Conservation (phyloP, 37 sponge, comb jelly and placozoan species). For the Dysidea cf. avara region DNA sequence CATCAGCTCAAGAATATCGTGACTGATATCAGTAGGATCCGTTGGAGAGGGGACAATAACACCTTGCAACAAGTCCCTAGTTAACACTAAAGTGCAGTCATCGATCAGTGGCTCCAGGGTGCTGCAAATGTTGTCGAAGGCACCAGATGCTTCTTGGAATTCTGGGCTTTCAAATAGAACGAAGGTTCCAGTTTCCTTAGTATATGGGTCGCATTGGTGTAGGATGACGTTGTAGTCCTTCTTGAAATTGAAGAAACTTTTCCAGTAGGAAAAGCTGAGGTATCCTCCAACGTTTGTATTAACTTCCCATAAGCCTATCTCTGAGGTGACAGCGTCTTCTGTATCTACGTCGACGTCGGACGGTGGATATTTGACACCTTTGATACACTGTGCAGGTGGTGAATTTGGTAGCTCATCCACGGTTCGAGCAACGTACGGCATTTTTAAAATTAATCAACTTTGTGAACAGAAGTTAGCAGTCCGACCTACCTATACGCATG, state of each 20-base stretch:
- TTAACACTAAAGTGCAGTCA: conserved; percentile 11
- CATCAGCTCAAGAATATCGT: conserved; percentile 2
- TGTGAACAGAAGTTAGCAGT: too few relatives aligned
- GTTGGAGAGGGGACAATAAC: conserved; percentile 6
- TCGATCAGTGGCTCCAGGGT: conserved; percentile 8
- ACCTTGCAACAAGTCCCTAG: not conserved
- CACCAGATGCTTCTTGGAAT: not conserved
- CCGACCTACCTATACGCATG: too few relatives aligned
- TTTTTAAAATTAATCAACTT: too few relatives aligned
- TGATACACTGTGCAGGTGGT: too few relatives aligned
- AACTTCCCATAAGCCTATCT: conserved; percentile 11
- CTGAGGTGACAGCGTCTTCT: not conserved
- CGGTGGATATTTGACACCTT: too few relatives aligned
- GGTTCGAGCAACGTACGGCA: too few relatives aligned
- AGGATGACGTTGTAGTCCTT: conserved; percentile 22
- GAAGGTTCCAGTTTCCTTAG: not conserved
- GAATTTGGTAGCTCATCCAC: too few relatives aligned
- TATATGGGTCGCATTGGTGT: not conserved
- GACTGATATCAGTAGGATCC: not conserved
- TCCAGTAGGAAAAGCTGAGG: conserved; percentile 10
- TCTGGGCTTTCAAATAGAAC: conserved; percentile 1
- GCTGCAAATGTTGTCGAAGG: not conserved
- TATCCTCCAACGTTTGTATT: conserved; percentile 1
- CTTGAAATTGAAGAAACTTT: conserved; percentile 5
- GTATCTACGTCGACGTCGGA: not conserved